Conservation (phyloP, 1,140 invertebrate species). For the Eumeta japonica region DNA sequence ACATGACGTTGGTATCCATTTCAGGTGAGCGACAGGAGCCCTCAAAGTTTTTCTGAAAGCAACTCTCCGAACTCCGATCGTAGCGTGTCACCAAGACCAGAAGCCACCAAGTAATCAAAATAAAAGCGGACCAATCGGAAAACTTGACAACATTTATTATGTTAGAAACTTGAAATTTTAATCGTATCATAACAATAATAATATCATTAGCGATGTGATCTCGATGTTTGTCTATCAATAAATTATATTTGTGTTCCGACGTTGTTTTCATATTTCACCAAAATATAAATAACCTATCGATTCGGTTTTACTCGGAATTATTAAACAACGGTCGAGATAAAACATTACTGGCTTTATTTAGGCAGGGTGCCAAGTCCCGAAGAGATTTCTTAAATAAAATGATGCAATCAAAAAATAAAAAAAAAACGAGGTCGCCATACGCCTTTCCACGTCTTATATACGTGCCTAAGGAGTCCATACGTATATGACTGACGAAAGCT, state of each 20-base stretch:
- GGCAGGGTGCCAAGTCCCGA: constrained; percentile 25
- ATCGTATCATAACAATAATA: background rate
- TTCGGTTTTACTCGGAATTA: background rate
- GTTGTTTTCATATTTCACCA: background rate
- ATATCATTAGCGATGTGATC: background rate
- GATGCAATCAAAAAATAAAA: constrained; percentile 15
- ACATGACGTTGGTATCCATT: constrained; percentile 7
- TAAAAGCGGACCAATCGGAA: background rate
- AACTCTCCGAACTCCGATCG: constrained; percentile 45
- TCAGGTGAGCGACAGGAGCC: constrained; percentile 46
- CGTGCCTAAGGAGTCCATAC: too few species aligned
- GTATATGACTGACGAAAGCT: background rate
- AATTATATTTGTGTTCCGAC: background rate
- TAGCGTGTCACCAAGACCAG: constrained; percentile 23
- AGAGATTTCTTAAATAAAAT: constrained; percentile 26
- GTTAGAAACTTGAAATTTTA: background rate
- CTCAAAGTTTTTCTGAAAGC: constrained; percentile 42
- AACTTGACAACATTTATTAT: background rate
- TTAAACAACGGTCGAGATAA: background rate
- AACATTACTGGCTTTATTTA: constrained; percentile 11
- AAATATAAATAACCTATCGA: background rate
- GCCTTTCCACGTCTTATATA: too few species aligned
- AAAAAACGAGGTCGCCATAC: constrained; percentile 14
- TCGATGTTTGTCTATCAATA: background rate
- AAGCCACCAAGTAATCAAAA: constrained; percentile 3